Base-by-base conservation (phyloP, 37 sponge, comb jelly and placozoan species). In the Axinella damicornis region DNA sequence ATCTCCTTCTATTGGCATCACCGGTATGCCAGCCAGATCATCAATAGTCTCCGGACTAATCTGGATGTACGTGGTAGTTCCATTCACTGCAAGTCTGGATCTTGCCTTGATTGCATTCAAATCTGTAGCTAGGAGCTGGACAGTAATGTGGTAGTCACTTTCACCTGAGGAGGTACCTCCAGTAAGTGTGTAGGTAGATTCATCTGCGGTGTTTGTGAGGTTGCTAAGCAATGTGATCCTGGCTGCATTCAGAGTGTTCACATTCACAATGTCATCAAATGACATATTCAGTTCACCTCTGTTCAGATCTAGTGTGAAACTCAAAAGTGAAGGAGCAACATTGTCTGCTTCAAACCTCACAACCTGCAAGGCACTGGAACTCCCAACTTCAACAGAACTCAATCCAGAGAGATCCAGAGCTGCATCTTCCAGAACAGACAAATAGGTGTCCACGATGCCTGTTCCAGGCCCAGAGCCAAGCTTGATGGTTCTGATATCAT, bases 241-340 rank as follows among this genome's bases (percentile, higher is more conserved):
- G n/a, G 55, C 57, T 19, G 90, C 78, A 21, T 67, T 70, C 24
- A 95, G 79, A 9, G 71, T 84, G 33, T 66, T 79, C 0, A 79
- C 80, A 72, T 85, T 56, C 13, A 95, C 83, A 1, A 95, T 87
- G 79, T 95, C 96, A 79, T 89, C 61, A 69, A 95, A 95, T 0
- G 87, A 84, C 41, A 95, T 73, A 22, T 46, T 62, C 15, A 95
- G 69, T 39, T 74, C 35, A 35, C 96, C 96, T 17, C 77, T 55
- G 46, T 95, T 78, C 6, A 92, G 57, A 69, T 95, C 96, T 0
- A 95, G 73, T 32, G 66, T 80, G 68, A 92, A 92, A 27, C 27
- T 52, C 12, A 77, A 39, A 12, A 95, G 78, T 55, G 83, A 71
- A 37, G 96, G 93, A 20, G 52, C 46, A 35, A 72, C 31, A 21